Evolutionary conservation across 2,888 invertebrate genomes (phyloP).

Genomic region (Drosophila gaucha): DNA sequence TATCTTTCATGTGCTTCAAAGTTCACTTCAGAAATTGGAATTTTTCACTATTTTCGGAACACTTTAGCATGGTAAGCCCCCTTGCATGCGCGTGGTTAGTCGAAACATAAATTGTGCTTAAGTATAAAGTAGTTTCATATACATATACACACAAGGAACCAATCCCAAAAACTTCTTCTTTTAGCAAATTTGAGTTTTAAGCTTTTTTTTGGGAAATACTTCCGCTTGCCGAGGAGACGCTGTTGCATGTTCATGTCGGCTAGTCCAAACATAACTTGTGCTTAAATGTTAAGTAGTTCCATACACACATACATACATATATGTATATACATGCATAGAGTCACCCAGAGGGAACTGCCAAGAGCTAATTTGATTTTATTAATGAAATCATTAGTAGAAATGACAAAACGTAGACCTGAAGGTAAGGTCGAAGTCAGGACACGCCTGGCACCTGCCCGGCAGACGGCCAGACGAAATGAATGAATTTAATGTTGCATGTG

Average conservation of each 20-base stretch:
- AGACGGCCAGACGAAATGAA: slow-evolving; percentile 36
- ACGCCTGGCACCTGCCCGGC: slow-evolving; percentile 14
- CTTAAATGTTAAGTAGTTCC: slow-evolving; percentile 53
- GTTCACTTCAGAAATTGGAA: too few relatives aligned
- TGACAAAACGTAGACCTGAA: slow-evolving; percentile 47
- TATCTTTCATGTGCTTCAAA: too few relatives aligned
- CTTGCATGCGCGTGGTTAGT: not conserved
- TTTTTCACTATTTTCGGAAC: too few relatives aligned
- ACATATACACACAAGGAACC: not conserved
- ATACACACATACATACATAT: not conserved
- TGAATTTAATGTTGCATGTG: slow-evolving; percentile 57
- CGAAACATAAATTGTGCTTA: not conserved
- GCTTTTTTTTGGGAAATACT: slow-evolving; percentile 8
- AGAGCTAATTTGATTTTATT: slow-evolving; percentile 56
- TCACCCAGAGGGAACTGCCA: not conserved
- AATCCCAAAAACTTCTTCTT: not conserved
- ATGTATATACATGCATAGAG: too few relatives aligned
- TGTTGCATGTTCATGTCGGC: slow-evolving; percentile 35
- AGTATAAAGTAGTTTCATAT: not conserved
- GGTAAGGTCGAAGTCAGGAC: slow-evolving; percentile 28
- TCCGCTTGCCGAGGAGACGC: slow-evolving; percentile 15
- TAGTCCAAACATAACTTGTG: slow-evolving; percentile 42
- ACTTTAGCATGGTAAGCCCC: too few relatives aligned
- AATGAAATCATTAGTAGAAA: slow-evolving; percentile 61
- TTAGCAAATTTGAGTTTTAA: not conserved